Percentiles rank a stretch among this genome's conserved stretches.
Evolutionary conservation across 2,113 vertebrate species (phyloP).

Genomic region (Corynorhinus townsendii): DNA sequence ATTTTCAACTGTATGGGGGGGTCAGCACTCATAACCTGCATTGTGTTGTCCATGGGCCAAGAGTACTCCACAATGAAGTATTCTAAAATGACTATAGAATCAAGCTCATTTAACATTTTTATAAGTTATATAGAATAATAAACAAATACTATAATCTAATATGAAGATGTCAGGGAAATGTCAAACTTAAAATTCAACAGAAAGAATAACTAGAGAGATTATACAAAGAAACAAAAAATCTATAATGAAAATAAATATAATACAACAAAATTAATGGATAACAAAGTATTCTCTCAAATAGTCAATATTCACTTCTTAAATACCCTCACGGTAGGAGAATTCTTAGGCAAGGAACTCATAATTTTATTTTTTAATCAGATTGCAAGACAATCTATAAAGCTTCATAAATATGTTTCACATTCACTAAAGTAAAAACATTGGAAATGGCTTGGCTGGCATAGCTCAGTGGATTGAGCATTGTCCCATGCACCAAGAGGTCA

Average conservation of each 20-base stretch:
- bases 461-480: no score
- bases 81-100: not conserved
- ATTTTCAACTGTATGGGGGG: not conserved
- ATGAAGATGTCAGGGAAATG: not conserved
- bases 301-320: not conserved
- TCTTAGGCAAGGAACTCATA: not conserved
- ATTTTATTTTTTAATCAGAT: not conserved
- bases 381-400: conserved; percentile 19
- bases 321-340: conserved; percentile 2
- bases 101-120: conserved; percentile 25
- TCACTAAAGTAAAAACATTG: not conserved
- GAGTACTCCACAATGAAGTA: not conserved
- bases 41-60: not conserved
- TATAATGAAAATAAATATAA: not conserved
- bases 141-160: conserved; percentile 17
- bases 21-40: not conserved
- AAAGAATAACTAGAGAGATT: not conserved
- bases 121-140: conserved; percentile 6
- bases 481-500: no score
- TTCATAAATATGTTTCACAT: conserved; percentile 7
- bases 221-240: not conserved
- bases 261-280: not conserved
- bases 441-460: not conserved
- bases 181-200: not conserved
- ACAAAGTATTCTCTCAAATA: not conserved